These are phyloP conservation scores for Coremacera marginata DNA, from an alignment of 2,888 invertebrate species.

Conservation along the genomic window DNA sequence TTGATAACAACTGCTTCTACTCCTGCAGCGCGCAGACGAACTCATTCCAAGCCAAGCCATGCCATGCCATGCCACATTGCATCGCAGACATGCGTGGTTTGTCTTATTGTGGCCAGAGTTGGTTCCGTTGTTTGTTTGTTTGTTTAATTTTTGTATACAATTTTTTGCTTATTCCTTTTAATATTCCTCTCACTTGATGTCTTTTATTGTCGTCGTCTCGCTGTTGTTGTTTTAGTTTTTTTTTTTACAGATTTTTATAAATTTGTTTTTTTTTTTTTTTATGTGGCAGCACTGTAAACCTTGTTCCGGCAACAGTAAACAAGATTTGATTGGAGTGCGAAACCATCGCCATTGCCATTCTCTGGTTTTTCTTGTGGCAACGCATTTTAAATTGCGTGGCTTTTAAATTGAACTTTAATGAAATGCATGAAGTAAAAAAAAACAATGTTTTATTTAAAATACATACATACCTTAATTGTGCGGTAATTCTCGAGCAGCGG, in stretches of 20 bases:
- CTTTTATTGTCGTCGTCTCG: not conserved
- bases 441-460: not conserved
- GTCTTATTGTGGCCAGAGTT: not conserved
- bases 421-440: not conserved
- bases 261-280: not conserved
- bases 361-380: constrained; percentile 1
- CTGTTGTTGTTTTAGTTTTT: not conserved
- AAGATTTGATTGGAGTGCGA: not conserved
- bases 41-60: constrained; percentile 7
- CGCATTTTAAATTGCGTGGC: constrained; percentile 3
- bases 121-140: constrained; percentile 3
- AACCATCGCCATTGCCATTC: not conserved
- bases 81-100: constrained; percentile 5
- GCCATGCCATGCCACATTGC: not conserved
- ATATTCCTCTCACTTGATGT: not conserved
- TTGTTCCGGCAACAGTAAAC: not conserved
- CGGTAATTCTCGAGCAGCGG: no score
- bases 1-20: not conserved
- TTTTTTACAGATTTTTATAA: not conserved
- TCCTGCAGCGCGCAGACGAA: not conserved
- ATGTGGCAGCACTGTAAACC: not conserved
- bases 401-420: constrained; percentile 13
- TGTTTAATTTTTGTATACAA: not conserved
- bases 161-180: not conserved
- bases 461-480: no score